phyloP scores from a whole-genome alignment of 2,113 vertebrate species.

The Crypturellus undulatus region DNA sequence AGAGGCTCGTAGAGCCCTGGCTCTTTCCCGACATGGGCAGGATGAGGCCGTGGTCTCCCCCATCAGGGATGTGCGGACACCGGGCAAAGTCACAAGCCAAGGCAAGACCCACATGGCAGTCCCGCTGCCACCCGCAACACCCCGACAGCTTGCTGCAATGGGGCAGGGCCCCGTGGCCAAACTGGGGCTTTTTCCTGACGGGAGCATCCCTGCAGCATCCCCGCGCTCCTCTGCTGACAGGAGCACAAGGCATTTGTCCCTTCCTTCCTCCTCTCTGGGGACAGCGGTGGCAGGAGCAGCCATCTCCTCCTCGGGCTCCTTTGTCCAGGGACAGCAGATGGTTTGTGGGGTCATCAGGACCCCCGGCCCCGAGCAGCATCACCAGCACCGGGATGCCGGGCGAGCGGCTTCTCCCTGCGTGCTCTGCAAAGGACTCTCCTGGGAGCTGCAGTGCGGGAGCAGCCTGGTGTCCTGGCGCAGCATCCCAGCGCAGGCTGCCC shows the following conservation, averaged over 20 bases:
- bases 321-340: not conserved
- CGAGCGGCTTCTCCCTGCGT: not conserved
- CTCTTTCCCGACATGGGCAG: accelerated
- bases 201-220: not conserved
- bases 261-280: not conserved
- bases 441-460: accelerated
- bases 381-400: accelerated
- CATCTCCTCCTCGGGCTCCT: not conserved
- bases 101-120: not conserved
- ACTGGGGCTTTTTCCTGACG: accelerated
- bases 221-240: not conserved
- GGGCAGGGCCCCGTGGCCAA: not conserved
- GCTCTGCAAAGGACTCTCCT: not conserved
- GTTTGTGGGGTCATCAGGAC: not conserved
- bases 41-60: not conserved
- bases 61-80: not conserved
- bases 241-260: not conserved
- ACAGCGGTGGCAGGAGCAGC: not conserved
- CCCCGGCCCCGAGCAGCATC: not conserved
- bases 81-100: not conserved
- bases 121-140: not conserved
- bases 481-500: not conserved
- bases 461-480: not conserved
- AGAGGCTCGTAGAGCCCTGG: not conserved
- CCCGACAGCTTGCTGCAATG: accelerated